These are phyloP conservation scores for Lampris megalopsis DNA, from an alignment of 2,113 vertebrate genomes.

Conservation along the genomic window DNA sequence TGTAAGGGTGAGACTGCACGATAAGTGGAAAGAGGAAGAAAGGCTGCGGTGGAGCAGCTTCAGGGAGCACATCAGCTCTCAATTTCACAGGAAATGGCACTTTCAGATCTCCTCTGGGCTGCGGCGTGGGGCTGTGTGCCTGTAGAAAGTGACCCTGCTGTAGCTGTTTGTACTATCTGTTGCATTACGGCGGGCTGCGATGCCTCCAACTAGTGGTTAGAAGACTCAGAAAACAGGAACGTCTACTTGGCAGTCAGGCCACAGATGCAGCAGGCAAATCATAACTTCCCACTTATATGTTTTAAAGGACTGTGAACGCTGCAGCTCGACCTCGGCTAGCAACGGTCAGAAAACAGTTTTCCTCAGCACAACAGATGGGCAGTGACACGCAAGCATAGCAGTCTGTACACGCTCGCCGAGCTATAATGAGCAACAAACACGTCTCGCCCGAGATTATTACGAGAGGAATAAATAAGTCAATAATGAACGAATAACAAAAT, in stretches of 20 bases:
- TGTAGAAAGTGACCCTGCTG: slow-evolving; percentile 60
- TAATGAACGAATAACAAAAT: slow-evolving; percentile 19
- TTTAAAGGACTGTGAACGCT: slow-evolving; percentile 44
- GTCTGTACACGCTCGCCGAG: slow-evolving; percentile 3
- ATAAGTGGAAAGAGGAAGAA: slow-evolving; percentile 67
- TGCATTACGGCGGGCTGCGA: slow-evolving; percentile 40
- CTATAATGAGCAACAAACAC: slow-evolving; percentile 27
- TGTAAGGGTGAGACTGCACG: slow-evolving; percentile 65
- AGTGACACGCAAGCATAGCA: slow-evolving; percentile 16
- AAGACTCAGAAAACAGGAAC: slow-evolving; percentile 30
- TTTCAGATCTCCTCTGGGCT: slow-evolving; percentile 59
- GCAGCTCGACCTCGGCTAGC: slow-evolving; percentile 48
- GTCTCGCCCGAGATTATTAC: slow-evolving; percentile 29
- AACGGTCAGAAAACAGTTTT: slow-evolving; percentile 38
- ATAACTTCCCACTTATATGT: slow-evolving; percentile 21
- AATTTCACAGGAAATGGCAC: slow-evolving; percentile 71
- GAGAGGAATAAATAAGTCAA: slow-evolving; percentile 9
- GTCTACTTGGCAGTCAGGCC: neutral
- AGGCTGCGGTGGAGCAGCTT: slow-evolving; percentile 50
- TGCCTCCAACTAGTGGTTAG: slow-evolving; percentile 29
- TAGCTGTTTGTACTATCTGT: slow-evolving; percentile 28
- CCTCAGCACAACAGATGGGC: neutral
- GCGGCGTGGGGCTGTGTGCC: slow-evolving; percentile 36
- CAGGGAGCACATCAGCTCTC: slow-evolving; percentile 60
- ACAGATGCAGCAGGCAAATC: slow-evolving; percentile 37